Conservation (phyloP, 2,113 vertebrate species). For the Oenanthe oenanthe region DNA sequence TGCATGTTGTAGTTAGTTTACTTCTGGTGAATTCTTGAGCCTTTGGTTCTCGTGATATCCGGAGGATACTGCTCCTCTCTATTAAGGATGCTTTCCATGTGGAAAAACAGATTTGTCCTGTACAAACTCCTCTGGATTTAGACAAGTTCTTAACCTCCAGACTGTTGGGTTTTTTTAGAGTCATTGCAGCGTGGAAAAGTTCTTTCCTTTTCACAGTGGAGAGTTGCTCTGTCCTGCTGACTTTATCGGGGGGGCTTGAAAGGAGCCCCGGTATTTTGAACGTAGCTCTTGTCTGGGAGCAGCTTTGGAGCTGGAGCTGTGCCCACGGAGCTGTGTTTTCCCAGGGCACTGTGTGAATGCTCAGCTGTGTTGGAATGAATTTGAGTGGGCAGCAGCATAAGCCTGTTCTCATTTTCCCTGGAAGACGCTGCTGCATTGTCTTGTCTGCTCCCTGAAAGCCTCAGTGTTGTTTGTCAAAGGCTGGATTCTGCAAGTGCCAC, state of each 20-base stretch:
- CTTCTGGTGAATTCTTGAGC: neutral
- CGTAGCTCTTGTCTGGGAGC: neutral
- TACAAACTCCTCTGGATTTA: neutral
- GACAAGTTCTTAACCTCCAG: neutral
- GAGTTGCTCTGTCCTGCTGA: neutral
- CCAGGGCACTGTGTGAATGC: constrained; percentile 47
- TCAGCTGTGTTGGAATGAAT: constrained; percentile 32
- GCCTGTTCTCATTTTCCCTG: constrained; percentile 49
- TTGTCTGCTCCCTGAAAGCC: constrained; percentile 47
- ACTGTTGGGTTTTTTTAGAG: neutral
- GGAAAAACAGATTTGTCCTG: neutral
- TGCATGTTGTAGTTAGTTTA: neutral
- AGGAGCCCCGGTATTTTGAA: neutral
- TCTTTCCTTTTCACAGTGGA: neutral
- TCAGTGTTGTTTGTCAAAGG: constrained; percentile 58
- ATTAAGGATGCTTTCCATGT: neutral
- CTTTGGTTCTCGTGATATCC: neutral
- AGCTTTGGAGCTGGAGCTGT: constrained; percentile 39
- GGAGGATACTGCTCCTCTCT: neutral
- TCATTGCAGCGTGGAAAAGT: neutral
- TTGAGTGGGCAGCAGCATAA: constrained; percentile 29
- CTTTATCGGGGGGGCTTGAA: neutral
- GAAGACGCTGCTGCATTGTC: constrained; percentile 62
- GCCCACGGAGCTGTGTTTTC: neutral
- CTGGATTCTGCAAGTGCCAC: constrained; percentile 22